Evolutionary conservation across 2,797 vertebrate genomes (phyloP).

Genomic region (Pseudochirops corinnae): DNA sequence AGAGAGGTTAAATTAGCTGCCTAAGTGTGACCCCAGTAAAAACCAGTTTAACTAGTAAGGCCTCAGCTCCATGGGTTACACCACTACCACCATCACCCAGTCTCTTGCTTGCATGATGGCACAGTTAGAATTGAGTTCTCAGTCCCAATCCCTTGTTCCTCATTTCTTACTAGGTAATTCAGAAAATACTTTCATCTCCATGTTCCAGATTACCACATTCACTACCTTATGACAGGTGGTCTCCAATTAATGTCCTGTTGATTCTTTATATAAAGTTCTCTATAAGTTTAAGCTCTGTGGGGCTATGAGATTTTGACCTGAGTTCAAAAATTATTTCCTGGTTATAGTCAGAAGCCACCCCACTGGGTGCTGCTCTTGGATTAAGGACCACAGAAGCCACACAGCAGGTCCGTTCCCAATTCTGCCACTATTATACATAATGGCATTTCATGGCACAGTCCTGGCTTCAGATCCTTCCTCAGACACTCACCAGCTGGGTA

Average conservation of each 20-base stretch:
- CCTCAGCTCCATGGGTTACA: background rate
- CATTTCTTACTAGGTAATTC: background rate
- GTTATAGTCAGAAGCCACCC: background rate
- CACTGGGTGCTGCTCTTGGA: background rate
- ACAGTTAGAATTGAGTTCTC: background rate
- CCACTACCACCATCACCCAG: background rate
- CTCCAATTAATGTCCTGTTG: background rate
- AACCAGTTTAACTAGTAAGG: background rate
- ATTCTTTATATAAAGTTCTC: background rate
- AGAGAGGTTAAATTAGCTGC: background rate
- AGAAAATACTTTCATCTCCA: background rate
- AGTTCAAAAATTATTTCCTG: background rate
- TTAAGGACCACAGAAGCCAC: background rate
- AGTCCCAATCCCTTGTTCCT: background rate
- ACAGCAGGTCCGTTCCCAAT: background rate
- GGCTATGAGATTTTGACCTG: background rate
- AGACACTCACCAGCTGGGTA: background rate
- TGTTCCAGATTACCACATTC: background rate
- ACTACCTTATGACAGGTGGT: background rate
- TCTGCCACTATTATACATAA: background rate
- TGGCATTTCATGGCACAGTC: background rate
- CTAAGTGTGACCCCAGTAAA: background rate
- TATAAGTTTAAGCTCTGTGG: background rate
- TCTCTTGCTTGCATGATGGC: background rate
- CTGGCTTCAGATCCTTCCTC: background rate